A percentile compares a stretch with the other conserved stretches of the same genome.
phyloP scores from a whole-genome alignment of 1,140 invertebrate genomes.

The Argopecten irradians region DNA sequence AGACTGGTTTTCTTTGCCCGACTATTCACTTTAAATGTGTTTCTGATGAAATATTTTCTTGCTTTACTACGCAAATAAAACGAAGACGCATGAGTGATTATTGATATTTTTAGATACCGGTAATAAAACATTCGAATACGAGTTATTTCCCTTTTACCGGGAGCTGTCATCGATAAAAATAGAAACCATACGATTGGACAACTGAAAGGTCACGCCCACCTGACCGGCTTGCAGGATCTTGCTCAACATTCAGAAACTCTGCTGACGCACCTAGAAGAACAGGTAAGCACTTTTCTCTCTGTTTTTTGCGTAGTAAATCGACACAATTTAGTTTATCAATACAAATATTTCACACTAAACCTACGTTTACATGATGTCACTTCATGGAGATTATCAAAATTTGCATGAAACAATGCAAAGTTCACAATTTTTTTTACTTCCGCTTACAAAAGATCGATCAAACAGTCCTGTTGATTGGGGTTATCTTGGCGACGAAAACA shows the following conservation, averaged over 20 bases:
- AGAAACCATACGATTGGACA: neutral
- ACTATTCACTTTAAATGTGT: neutral
- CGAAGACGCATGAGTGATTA: neutral
- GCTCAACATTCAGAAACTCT: constrained; percentile 8
- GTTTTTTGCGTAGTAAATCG: neutral
- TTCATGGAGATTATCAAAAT: neutral
- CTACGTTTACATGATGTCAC: neutral
- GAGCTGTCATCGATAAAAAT: neutral
- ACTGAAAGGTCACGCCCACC: neutral
- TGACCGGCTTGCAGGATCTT: neutral
- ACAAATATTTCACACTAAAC: neutral
- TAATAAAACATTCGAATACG: neutral
- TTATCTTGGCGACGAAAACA: neutral
- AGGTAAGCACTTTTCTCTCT: neutral
- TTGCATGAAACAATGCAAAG: neutral
- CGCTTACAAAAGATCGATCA: neutral
- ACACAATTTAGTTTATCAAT: neutral
- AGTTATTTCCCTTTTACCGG: neutral
- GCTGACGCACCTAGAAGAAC: neutral
- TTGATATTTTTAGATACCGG: neutral
- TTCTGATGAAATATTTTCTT: neutral
- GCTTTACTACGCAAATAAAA: neutral
- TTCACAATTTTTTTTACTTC: neutral
- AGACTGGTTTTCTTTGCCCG: too few relatives aligned
- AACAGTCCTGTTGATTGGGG: neutral